Evolutionary conservation across 2,888 invertebrate species (phyloP), one percentile per base, ranked within the genome.

Genomic region (Tenthredo livida): DNA sequence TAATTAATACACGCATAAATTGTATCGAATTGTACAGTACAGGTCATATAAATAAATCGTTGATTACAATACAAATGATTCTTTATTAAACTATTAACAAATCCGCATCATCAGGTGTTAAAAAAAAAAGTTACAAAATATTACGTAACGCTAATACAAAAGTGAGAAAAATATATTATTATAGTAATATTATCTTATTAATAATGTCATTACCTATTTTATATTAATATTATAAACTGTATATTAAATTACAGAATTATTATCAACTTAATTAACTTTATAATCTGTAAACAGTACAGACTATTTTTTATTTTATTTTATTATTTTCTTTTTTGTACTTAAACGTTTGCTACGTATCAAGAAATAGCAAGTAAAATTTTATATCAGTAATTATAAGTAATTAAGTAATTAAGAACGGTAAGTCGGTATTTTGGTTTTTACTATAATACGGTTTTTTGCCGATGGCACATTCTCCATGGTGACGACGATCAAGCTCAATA

Each of bases 181-280:
- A 84, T 84, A 67, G 33, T 80, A 37, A 2, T 29, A 29, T 61
- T 29, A 61, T 43, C 61, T 58, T 84, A 85, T 73, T 84, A 65
- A 73, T 29, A 75, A 29, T n/a, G n/a, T 37, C 47, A 70, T 73
- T 73, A 70, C 40, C 70, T 70, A 65, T n/a, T 70, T n/a, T 70
- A 29, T 29, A 29, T 12, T 58, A 15, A 15, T 47, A 61, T 84
- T 85, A 86, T 86, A 84, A 86, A 87, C 72, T 85, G 87, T 88
- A 87, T 58, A 87, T 85, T 86, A 86, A 86, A 88, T 65, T 89
- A 88, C 80, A 89, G 88, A 89, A 89, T 86, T n/a, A n/a, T n/a
- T n/a, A n/a, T n/a, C n/a, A 88, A 89, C 85, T 87, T 87, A 65
- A 65, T 65, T 47, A 47, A 17, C 29, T 47, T 67, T 83, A 43